Evolutionary conservation across 2,888 invertebrate genomes (phyloP).

Genomic region (Mythimna pallens): DNA sequence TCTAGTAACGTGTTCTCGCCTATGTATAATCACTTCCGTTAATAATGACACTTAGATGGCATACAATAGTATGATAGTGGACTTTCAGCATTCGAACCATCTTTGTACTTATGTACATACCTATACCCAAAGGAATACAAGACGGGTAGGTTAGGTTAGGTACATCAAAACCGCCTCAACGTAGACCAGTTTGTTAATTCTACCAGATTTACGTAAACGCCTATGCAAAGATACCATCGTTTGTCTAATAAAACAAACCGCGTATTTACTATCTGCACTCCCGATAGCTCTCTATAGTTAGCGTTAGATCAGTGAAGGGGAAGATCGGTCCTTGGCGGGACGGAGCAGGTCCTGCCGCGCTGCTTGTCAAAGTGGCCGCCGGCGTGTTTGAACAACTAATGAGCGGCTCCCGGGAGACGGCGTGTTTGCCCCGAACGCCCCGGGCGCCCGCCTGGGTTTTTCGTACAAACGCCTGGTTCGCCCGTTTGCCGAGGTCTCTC

Average conservation of each 20-base stretch:
- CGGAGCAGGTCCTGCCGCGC: conserved; percentile 79
- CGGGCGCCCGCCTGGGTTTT: conserved; percentile 79
- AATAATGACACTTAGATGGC: too few species aligned
- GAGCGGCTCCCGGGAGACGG: conserved; percentile 89
- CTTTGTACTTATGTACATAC: background rate
- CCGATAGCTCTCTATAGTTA: conserved; percentile 83
- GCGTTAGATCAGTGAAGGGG: conserved; percentile 85
- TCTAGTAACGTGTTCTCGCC: too few species aligned
- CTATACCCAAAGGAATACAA: background rate
- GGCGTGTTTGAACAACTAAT: conserved; percentile 90
- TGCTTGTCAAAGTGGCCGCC: conserved; percentile 90
- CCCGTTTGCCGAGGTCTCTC: conserved; percentile 72
- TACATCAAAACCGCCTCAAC: conserved; percentile 10
- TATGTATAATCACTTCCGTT: too few species aligned
- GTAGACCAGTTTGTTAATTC: conserved; percentile 50
- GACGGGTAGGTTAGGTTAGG: background rate
- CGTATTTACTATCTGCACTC: conserved; percentile 81
- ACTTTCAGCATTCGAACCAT: background rate
- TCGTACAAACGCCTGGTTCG: conserved; percentile 76
- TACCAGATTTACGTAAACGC: conserved; percentile 56
- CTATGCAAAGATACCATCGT: conserved; percentile 67
- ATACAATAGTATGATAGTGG: too few species aligned
- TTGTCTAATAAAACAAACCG: conserved; percentile 77
- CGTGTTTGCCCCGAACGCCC: conserved; percentile 85
- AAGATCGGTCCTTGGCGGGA: conserved; percentile 79